Percentiles rank a stretch among this genome's conserved stretches.
These are phyloP conservation scores for Morpho achilles DNA, from an alignment of 2,888 invertebrate genomes.

Conservation along the genomic window DNA sequence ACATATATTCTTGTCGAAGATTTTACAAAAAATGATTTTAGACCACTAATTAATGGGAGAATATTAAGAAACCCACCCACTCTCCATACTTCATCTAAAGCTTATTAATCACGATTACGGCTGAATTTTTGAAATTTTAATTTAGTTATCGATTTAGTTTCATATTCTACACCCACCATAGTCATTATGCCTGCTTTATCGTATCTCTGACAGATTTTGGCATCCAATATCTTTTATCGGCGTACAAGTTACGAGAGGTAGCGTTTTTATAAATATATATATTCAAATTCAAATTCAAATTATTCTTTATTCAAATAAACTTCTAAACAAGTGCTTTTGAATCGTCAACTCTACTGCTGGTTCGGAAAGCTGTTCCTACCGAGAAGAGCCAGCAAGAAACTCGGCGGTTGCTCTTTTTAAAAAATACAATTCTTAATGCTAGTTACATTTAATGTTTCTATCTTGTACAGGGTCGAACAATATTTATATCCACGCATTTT, in stretches of 20 bases:
- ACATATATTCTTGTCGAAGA: too few species aligned
- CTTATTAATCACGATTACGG: constrained; percentile 30
- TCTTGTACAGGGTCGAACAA: too few species aligned
- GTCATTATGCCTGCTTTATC: constrained; percentile 60
- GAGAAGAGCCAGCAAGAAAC: too few species aligned
- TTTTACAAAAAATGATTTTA: background rate
- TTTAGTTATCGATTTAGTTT: constrained; percentile 40
- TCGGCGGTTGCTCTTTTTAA: too few species aligned
- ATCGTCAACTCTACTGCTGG: too few species aligned
- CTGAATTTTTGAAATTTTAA: constrained; percentile 28
- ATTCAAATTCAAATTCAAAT: too few species aligned
- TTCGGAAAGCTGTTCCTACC: too few species aligned
- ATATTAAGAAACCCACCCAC: background rate
- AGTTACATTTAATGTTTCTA: too few species aligned
- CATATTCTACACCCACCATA: constrained; percentile 40
- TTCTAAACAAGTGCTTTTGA: too few species aligned
- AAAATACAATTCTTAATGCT: too few species aligned
- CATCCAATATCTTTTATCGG: constrained; percentile 19
- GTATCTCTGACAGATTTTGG: constrained; percentile 64
- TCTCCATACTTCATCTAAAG: constrained; percentile 2
- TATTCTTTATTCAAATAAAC: too few species aligned
- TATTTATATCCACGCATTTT: too few species aligned
- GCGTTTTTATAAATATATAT: background rate
- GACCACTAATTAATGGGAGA: background rate
- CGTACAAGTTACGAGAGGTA: background rate